These are phyloP conservation scores for Sesia apiformis DNA, from an alignment of 2,888 invertebrate genomes.

Conservation along the genomic window DNA sequence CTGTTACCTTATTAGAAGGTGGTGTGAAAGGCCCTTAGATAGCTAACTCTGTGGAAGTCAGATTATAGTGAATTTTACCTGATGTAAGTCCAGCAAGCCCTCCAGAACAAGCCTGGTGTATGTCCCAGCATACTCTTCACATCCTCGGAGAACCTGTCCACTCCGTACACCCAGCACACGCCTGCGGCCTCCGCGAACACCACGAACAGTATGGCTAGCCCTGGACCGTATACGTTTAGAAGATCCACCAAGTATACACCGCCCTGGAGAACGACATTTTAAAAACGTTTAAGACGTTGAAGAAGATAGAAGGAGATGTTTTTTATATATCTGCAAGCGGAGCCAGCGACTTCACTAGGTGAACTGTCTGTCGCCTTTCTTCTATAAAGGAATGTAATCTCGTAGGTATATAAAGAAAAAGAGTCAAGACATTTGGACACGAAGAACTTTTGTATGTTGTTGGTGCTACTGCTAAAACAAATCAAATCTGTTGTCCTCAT, in stretches of 20 bases:
- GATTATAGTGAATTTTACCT: conserved; percentile 26
- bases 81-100: conserved; percentile 89
- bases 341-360: no score
- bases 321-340: no score
- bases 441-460: no score
- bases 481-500: no score
- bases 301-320: not conserved
- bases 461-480: no score
- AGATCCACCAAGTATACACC: conserved; percentile 91
- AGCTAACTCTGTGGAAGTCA: not conserved
- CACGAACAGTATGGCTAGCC: conserved; percentile 89
- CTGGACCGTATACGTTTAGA: conserved; percentile 90
- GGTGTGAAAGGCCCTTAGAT: not conserved
- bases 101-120: conserved; percentile 85
- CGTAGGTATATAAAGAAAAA: no score
- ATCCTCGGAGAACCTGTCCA: conserved; percentile 85
- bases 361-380: no score
- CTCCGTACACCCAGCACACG: conserved; percentile 93
- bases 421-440: no score
- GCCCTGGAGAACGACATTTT: conserved; percentile 74
- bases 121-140: conserved; percentile 89
- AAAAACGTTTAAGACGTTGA: not conserved
- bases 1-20: no score
- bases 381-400: no score
- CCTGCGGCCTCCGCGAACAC: conserved; percentile 94